phyloP scores from a whole-genome alignment of 1,140 invertebrate genomes.

The Sipha flava region DNA sequence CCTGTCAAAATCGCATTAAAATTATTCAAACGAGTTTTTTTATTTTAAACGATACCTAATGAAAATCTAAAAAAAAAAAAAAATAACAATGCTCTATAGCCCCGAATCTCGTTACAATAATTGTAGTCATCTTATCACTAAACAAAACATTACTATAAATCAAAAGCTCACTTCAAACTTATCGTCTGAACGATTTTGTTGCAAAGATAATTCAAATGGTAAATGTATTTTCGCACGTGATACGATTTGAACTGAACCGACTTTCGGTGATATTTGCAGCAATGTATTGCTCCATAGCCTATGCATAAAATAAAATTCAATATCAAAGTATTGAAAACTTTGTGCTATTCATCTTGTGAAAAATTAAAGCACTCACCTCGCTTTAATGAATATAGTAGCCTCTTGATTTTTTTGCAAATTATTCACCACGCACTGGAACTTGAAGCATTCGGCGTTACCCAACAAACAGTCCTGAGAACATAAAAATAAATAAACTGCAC shows the following conservation, averaged over 20 bases:
- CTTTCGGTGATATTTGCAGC: conserved; percentile 73
- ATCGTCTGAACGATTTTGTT: conserved; percentile 59
- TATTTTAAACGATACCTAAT: too few species aligned
- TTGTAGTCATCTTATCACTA: too few species aligned
- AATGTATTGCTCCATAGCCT: conserved; percentile 85
- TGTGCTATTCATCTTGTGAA: too few species aligned
- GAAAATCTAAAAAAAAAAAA: too few species aligned
- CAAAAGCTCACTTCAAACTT: conserved; percentile 51
- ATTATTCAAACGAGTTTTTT: too few species aligned
- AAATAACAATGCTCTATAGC: too few species aligned
- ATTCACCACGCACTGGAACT: conserved; percentile 69
- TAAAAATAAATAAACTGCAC: conserved; percentile 35
- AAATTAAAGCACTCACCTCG: conserved; percentile 48
- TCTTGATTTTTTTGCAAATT: conserved; percentile 63
- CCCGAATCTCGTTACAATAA: too few species aligned
- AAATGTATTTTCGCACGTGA: conserved; percentile 67
- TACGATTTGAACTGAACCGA: conserved; percentile 71
- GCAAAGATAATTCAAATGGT: conserved; percentile 58
- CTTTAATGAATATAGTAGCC: conserved; percentile 67
- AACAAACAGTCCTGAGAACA: conserved; percentile 63
- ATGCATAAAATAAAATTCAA: background rate
- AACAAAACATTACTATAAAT: background rate
- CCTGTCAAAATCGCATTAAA: too few species aligned
- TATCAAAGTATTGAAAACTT: too few species aligned
- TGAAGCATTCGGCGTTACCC: conserved; percentile 75